Base-by-base conservation (phyloP, 2,888 invertebrate species). In the Malthinus seriepunctatus region DNA sequence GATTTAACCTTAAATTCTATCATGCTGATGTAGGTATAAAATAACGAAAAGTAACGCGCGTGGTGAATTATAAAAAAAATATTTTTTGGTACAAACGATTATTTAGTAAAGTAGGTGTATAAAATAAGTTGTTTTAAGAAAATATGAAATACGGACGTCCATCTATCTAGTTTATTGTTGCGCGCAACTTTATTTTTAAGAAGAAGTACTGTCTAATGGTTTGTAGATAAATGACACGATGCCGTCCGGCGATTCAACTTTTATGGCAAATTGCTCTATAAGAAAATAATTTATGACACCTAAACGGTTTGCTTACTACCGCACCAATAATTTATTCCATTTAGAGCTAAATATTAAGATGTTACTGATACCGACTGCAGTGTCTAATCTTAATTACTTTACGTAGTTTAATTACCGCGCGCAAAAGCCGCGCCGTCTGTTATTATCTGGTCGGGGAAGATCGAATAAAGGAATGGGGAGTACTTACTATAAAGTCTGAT, bases 401-500 rank as follows among this genome's bases (percentile, higher is more conserved):
- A 71, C 71, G 72, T 72, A 73, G 73, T 74, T 74, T 73, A 73
- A 74, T 73, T 73, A 72, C 71, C 67, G 64, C 56, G 60, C 63
- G 64, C 65, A 57, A 67, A 64, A 64, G 60, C 65, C 64, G 68
- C 67, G 68, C 69, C 70, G 69, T 72, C 71, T 71, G 71, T 70
- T 72, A 72, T 71, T 71, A 71, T 71, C 69, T 69, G 65, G 64
- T 61, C 63, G 65, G 64, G 63, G 63, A 55, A 62, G 51, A 58
- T 56, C 56, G 52, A 56, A 63, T 52, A 53, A 52, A 50, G 51
- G 60, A 56, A 57, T 44, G 52, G 51, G 53, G 65, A 65, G 55
- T 73, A 87, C 92, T 89, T 83, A 94, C 94, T 90, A 79, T 94
- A 93, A 64, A 95, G 84, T 69, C 91, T 86, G 76, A 95, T 94